Evolutionary conservation across 2,888 invertebrate species (phyloP), one percentile per base, ranked within the genome.

Genomic region (Andrena bicolor): DNA sequence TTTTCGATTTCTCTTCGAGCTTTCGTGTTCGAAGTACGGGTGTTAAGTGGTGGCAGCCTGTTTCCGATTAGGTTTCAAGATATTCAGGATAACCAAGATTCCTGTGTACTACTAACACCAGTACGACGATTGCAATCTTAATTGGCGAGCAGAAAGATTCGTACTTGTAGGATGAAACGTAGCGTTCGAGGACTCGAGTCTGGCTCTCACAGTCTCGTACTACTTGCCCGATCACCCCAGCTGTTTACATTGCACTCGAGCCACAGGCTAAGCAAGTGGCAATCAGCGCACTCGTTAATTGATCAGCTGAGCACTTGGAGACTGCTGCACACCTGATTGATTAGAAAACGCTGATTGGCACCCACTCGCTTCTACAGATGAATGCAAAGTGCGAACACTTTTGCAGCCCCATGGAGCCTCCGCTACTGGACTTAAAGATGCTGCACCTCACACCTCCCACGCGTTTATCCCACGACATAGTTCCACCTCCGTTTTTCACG

Each of bases 241-340:
- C 20, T 26, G 61, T 66, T 41, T 71, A 28, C 60, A 51, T 2
- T 26, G 32, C 79, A 61, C 79, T 80, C 53, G 65, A 49, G 48
- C 23, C 60, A 3, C 20, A 41, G 20, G 32, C 2, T 7, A 60
- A 71, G 63, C 10, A 66, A 78, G 70, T 66, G 71, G 49, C 65
- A 61, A 77, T 71, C 65, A 60, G 28, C 16, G 41, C 64, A 69
- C 63, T 69, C 77, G 69, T 79, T 64, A 78, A 68, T 61, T 51
- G 41, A 61, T 63, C 61, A 28, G 7, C 23, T 7, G 66, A 6
- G 32, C 20, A n/a, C 28, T 51, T 48, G 35, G 30, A n/a, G 58
- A 51, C 60, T 2, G 16, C 4, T 23, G 41, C 63, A 30, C n/a
- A 10, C 2, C 35, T 4, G 53, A 41, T 75, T 61, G 77, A 78